These are phyloP conservation scores for Andrena bicolor DNA, from an alignment of 2,888 invertebrate genomes.

Conservation along the genomic window DNA sequence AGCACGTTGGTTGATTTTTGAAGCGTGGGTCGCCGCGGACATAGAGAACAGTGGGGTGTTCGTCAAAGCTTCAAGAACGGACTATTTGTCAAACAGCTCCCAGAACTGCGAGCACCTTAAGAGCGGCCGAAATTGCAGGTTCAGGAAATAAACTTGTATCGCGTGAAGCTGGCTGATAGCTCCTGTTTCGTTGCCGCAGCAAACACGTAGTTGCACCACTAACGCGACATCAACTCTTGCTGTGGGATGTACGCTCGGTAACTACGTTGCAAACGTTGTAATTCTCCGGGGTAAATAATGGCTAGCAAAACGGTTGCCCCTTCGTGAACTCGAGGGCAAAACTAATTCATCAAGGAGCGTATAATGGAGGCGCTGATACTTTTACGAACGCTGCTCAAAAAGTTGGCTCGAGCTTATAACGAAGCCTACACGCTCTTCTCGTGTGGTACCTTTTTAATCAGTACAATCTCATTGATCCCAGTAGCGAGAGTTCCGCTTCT, in stretches of 20 bases:
- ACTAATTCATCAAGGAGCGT: conserved; percentile 54
- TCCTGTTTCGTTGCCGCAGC: conserved; percentile 45
- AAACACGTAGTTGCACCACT: conserved; percentile 57
- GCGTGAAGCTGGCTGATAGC: conserved; percentile 19
- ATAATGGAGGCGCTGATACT: conserved; percentile 37
- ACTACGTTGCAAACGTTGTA: conserved; percentile 63
- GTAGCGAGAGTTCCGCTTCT: background rate
- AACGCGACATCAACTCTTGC: conserved; percentile 38
- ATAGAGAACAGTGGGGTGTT: background rate
- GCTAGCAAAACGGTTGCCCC: conserved; percentile 67
- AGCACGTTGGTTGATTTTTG: background rate
- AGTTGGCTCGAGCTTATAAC: conserved; percentile 27
- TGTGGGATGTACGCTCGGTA: conserved; percentile 52
- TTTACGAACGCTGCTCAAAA: conserved; percentile 19
- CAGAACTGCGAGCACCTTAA: background rate
- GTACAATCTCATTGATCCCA: background rate
- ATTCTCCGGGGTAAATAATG: conserved; percentile 70
- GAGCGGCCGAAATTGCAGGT: conserved; percentile 19
- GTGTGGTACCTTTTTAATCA: conserved; percentile 22
- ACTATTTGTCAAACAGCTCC: conserved; percentile 21
- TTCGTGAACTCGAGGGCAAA: conserved; percentile 50
- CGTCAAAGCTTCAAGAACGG: background rate
- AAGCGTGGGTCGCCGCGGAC: background rate
- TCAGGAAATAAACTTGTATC: conserved; percentile 57
- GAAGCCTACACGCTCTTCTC: background rate